Conservation (phyloP, 2,888 invertebrate species). For the Synanthedon formicaeformis region DNA sequence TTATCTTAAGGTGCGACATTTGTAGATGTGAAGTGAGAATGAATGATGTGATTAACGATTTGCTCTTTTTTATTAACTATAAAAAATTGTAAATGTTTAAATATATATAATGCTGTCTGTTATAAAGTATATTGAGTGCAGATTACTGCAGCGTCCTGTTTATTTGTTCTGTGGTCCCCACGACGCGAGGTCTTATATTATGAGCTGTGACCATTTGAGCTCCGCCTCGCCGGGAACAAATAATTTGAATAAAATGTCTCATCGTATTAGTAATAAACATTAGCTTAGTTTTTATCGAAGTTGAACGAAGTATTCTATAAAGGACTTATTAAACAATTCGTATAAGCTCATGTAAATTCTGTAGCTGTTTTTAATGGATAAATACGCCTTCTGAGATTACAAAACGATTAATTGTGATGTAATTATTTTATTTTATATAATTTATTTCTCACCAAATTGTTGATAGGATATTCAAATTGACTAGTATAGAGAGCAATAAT, state of each 20-base stretch:
- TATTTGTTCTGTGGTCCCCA: constrained; percentile 3
- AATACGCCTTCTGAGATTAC: constrained; percentile 49
- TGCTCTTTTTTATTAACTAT: too few relatives aligned
- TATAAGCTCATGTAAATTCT: constrained; percentile 36
- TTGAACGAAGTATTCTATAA: constrained; percentile 45
- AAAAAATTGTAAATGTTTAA: too few relatives aligned
- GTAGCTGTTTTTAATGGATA: constrained; percentile 41
- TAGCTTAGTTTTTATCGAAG: constrained; percentile 39
- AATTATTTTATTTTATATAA: constrained; percentile 5
- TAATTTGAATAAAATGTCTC: constrained; percentile 30
- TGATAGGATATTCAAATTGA: constrained; percentile 26
- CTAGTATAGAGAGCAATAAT: constrained; percentile 38
- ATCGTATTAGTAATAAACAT: constrained; percentile 36
- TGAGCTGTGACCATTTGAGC: too few relatives aligned
- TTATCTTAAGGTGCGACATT: too few relatives aligned
- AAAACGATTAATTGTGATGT: constrained; percentile 20
- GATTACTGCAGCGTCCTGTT: not conserved
- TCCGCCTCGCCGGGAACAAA: constrained; percentile 46
- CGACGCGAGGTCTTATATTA: constrained; percentile 16
- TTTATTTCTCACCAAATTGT: constrained; percentile 16
- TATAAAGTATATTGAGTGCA: too few relatives aligned
- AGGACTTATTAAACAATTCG: constrained; percentile 27
- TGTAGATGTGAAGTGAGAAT: too few relatives aligned
- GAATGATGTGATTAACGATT: too few relatives aligned
- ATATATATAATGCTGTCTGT: not conserved